Base-by-base conservation (phyloP, 2,113 vertebrate species). In the Hyperopisus bebe region DNA sequence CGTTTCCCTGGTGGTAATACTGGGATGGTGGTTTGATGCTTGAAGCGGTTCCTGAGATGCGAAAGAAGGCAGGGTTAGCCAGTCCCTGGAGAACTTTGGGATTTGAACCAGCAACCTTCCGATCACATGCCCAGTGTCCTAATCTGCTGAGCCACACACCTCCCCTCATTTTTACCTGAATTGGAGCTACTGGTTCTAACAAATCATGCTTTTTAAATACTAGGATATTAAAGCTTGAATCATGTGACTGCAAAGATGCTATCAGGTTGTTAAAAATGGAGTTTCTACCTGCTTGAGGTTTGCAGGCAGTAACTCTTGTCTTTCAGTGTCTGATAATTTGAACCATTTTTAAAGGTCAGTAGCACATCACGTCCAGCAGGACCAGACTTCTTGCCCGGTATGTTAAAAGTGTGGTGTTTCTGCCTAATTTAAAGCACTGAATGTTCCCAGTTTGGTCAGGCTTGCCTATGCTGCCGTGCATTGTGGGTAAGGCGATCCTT, bases 401-500 rank as follows among this genome's bases (percentile, higher is more conserved):
- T 86, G 44, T 86, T 86, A 31, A 85, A 85, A 48, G 9, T 80
- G 35, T 51, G n/a, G 3, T 39, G 10, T 87, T 87, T 55, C 27
- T 35, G 24, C 48, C 8, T 39, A 6, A 47, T 87, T 53, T 51
- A 87, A 53, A 53, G 85, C 50, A 87, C 15, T 87, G 85, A 87
- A 87, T 53, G 11, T 53, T 53, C 50, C 13, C 83, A 48, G 24
- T 86, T 86, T 48, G 46, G 47, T 50, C 44, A 50, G 24, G 83
- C 48, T 35, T 53, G 85, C 85, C 24, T 24, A 5, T 84, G 39
- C 21, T n/a, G 39, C 82, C 0, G 44, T 47, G 44, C 24, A 84
- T 87, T 87, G 85, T 87, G 85, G 85, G 85, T 87, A 53, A 87
- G 7, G 31, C 10, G 35, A 88, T 42, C 55, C 19, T 27, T 31